Conservation (phyloP, 1,140 invertebrate species). For the Fopius arisanus region DNA sequence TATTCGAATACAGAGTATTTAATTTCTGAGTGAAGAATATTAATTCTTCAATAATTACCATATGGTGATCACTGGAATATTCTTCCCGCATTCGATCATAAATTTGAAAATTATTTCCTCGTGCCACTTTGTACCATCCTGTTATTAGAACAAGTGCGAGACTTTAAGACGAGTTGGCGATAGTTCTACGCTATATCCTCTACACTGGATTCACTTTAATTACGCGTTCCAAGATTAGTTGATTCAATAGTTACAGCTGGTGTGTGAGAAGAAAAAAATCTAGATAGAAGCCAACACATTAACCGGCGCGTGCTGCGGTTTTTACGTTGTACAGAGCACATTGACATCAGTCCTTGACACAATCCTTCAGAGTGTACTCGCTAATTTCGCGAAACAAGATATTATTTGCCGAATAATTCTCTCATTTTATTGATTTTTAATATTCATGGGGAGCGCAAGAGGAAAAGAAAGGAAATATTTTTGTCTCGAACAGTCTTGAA, state of each 20-base stretch:
- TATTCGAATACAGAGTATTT: no score
- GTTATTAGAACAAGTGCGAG: background rate
- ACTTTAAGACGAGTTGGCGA: background rate
- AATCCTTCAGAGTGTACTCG: background rate
- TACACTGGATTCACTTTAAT: constrained; percentile 10
- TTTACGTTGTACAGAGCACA: background rate
- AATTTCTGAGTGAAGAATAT: no score
- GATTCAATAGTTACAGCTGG: constrained; percentile 18
- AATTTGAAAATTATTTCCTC: background rate
- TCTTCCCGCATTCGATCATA: background rate
- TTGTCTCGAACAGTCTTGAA: no score
- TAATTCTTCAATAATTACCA: background rate
- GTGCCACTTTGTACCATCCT: constrained; percentile 19
- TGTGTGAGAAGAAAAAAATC: background rate
- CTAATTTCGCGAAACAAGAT: background rate
- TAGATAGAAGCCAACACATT: background rate
- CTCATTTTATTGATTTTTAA: no score
- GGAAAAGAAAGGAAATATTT: background rate
- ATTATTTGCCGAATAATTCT: no score
- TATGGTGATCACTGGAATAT: background rate
- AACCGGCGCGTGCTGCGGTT: background rate
- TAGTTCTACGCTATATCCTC: background rate
- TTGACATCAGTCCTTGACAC: constrained; percentile 7
- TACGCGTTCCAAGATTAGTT: constrained; percentile 19
- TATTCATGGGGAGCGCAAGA: background rate